These are phyloP conservation scores for Drosophila sulfurigaster DNA, from an alignment of 1,140 invertebrate genomes.

Conservation along the genomic window DNA sequence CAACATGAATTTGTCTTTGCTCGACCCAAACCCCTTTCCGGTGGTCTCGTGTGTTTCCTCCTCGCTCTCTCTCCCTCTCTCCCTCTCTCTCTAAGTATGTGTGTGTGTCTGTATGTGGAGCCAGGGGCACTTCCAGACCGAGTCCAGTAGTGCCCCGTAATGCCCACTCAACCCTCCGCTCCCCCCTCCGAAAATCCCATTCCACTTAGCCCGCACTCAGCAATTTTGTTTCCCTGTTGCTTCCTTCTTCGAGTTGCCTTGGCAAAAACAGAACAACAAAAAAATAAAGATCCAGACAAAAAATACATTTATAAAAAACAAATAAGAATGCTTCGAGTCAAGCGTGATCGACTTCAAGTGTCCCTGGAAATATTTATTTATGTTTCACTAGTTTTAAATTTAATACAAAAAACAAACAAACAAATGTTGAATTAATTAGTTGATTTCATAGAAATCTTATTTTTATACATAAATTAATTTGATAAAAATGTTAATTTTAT, in stretches of 20 bases:
- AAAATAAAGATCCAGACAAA: constrained; percentile 32
- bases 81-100: too few relatives aligned
- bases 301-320: constrained; percentile 15
- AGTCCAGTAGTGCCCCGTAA: too few relatives aligned
- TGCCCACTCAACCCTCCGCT: not conserved
- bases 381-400: too few relatives aligned
- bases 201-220: constrained; percentile 38
- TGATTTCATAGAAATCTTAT: too few relatives aligned
- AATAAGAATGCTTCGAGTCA: too few relatives aligned
- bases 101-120: not conserved
- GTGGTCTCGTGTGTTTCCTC: not conserved
- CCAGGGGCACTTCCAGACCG: not conserved
- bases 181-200: not conserved
- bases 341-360: too few relatives aligned
- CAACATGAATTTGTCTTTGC: constrained; percentile 82
- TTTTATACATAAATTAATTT: too few relatives aligned
- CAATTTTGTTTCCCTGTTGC: constrained; percentile 55
- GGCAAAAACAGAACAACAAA: constrained; percentile 4
- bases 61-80: too few relatives aligned
- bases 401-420: too few relatives aligned
- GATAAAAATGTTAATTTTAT: too few relatives aligned
- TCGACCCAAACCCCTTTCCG: constrained; percentile 28
- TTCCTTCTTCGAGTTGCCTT: constrained; percentile 70
- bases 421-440: too few relatives aligned
- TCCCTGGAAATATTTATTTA: too few relatives aligned